A percentile compares a stretch with the other conserved stretches of the same genome.
Evolutionary conservation across 2,888 invertebrate species (phyloP).

Genomic region (Morpho deidamia): DNA sequence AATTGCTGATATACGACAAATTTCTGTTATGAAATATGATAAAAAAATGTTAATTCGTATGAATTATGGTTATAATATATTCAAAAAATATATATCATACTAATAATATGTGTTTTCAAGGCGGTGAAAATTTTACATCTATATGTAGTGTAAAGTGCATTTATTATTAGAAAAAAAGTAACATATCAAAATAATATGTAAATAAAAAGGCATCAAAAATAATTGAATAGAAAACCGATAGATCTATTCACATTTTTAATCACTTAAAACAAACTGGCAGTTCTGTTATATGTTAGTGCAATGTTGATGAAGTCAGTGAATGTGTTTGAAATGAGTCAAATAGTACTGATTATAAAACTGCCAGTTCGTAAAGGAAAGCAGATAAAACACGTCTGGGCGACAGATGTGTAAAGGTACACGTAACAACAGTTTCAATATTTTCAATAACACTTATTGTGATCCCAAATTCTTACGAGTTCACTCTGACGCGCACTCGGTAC

Average conservation of each 20-base stretch:
- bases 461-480: conserved; percentile 87
- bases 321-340: conserved; percentile 13
- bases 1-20: too few relatives aligned
- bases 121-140: neutral
- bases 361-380: conserved; percentile 68
- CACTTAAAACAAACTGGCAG: conserved; percentile 62
- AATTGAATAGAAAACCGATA: conserved; percentile 46
- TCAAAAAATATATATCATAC: neutral
- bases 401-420: conserved; percentile 74
- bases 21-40: neutral
- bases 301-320: conserved; percentile 18
- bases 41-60: neutral
- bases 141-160: conserved; percentile 6
- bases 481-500: conserved; percentile 91
- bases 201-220: conserved; percentile 8
- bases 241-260: conserved; percentile 48
- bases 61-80: neutral
- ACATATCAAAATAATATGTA: conserved; percentile 9
- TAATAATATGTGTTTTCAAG: neutral
- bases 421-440: conserved; percentile 68
- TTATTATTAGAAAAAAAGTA: neutral
- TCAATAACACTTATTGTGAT: conserved; percentile 71
- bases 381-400: conserved; percentile 72
- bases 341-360: conserved; percentile 46
- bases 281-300: conserved; percentile 35